A percentile compares a stretch with the other conserved stretches of the same genome.
Conservation (phyloP, 2,888 invertebrate genomes). For the Drosophila greeni region DNA sequence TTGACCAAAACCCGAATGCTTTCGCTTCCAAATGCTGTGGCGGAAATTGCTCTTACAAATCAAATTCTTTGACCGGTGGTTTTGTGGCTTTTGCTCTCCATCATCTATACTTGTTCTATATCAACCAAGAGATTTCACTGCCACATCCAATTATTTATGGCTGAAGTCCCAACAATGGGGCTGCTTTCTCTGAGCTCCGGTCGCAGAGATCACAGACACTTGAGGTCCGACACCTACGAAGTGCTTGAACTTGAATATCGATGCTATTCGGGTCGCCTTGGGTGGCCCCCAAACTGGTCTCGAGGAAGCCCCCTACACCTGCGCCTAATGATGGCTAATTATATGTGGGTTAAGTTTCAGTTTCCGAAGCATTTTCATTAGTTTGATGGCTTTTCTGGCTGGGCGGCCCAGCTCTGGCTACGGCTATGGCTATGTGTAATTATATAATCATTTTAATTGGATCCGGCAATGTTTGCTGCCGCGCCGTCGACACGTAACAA, state of each 20-base stretch:
- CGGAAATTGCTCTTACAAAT: slow-evolving; percentile 60
- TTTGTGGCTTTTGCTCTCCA: slow-evolving; percentile 25
- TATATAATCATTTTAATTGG: slow-evolving; percentile 71
- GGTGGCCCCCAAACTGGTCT: slow-evolving; percentile 48
- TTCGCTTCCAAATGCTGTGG: slow-evolving; percentile 52
- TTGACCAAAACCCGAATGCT: slow-evolving; percentile 51
- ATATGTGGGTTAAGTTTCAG: slow-evolving; percentile 59
- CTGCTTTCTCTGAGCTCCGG: slow-evolving; percentile 40
- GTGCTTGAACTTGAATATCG: slow-evolving; percentile 51
- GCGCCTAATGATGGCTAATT: slow-evolving; percentile 62
- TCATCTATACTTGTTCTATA: slow-evolving; percentile 19
- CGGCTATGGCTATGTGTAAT: slow-evolving; percentile 42
- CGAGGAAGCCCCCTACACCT: slow-evolving; percentile 20
- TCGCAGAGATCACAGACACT: slow-evolving; percentile 24
- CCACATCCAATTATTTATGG: slow-evolving; percentile 23
- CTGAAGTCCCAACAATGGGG: slow-evolving; percentile 10
- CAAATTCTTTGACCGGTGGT: slow-evolving; percentile 25
- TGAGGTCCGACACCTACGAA: slow-evolving; percentile 46
- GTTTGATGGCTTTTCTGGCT: slow-evolving; percentile 51
- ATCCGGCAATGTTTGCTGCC: slow-evolving; percentile 45
- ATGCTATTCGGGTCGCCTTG: slow-evolving; percentile 35
- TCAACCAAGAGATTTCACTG: slow-evolving; percentile 18
- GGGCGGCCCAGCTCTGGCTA: slow-evolving; percentile 28
- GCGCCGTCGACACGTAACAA: slow-evolving; percentile 38
- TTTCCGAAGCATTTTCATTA: slow-evolving; percentile 61